Evolutionary conservation across 2,113 vertebrate genomes (phyloP), one percentile per base, ranked within the genome.

Genomic region (Zingel zingel): DNA sequence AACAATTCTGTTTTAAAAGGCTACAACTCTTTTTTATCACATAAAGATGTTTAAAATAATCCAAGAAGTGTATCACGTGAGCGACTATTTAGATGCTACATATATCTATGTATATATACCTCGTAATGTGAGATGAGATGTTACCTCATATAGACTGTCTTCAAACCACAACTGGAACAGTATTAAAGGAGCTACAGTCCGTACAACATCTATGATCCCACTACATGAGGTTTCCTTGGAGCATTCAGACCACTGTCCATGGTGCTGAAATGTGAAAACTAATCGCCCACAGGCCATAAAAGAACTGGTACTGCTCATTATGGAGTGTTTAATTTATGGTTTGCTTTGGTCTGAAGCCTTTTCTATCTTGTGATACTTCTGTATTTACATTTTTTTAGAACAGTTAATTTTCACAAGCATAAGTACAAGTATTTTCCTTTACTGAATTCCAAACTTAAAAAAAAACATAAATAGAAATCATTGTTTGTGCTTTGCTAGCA

Each of bases 231-330:
- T 16, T 66, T 53, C 6, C 13, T 43, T 23, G 25, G 3, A 21
- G 25, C 27, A 3, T 9, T 33, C 57, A 23, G 10, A 3, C 5
- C 18, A 11, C 86, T 91, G 79, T 88, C 90, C 87, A 63, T 84
- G 87, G 90, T 92, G 59, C 90, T 92, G 87, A 91, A 88, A 27
- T 74, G 1, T 30, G 21, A 43, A 61, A 59, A 0, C n/a, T 5
- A 6, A 45, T 36, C 4, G 8, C 36, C 16, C 12, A 33, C 33
- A 11, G 39, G 39, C 39, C 39, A 43, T 10, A 66, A 16, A 36
- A n/a, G 33, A 21, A 56, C 39, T 43, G 11, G 39, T 9, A 43
- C 39, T 43, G 11, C 18, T 14, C 56, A 47, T 43, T 11, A 15
- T 19, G 5, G 1, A 61, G 5, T 47, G 3, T 30, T 59, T 58